A percentile compares a stretch with the other conserved stretches of the same genome.
phyloP scores from a whole-genome alignment of 1,140 invertebrate species.

The Anoplophora glabripennis region DNA sequence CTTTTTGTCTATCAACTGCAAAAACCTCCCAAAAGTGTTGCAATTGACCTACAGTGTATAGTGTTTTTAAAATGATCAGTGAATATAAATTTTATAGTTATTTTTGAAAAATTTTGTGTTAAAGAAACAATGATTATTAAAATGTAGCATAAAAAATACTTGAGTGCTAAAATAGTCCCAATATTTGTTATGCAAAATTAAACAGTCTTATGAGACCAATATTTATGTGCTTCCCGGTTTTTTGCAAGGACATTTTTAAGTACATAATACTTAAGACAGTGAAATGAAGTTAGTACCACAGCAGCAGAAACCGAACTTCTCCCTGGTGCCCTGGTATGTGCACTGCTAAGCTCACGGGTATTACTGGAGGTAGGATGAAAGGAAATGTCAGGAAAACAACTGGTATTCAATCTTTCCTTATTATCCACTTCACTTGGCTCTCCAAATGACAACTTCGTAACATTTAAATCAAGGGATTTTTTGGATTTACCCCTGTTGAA shows the following conservation, averaged over 20 bases:
- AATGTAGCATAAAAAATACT: too few relatives aligned
- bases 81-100: too few relatives aligned
- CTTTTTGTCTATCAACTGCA: too few relatives aligned
- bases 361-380: constrained; percentile 22
- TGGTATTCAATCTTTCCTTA: constrained; percentile 36
- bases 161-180: too few relatives aligned
- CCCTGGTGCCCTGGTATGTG: constrained; percentile 29
- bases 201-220: too few relatives aligned
- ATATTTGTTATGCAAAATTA: too few relatives aligned
- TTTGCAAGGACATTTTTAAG: constrained; percentile 1
- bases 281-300: constrained; percentile 49
- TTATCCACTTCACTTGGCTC: constrained; percentile 28
- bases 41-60: too few relatives aligned
- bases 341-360: constrained; percentile 25
- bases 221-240: too few relatives aligned
- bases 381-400: constrained; percentile 46
- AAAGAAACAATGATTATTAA: too few relatives aligned
- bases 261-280: constrained; percentile 14
- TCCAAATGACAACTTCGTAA: constrained; percentile 31
- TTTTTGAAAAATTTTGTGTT: too few relatives aligned
- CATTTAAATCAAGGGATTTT: constrained; percentile 31
- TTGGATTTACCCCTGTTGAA: constrained; percentile 32
- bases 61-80: too few relatives aligned
- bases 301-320: constrained; percentile 38
- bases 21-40: too few relatives aligned